Evolutionary conservation across 2,888 invertebrate genomes (phyloP).

Genomic region (Drosophila barbarae): DNA sequence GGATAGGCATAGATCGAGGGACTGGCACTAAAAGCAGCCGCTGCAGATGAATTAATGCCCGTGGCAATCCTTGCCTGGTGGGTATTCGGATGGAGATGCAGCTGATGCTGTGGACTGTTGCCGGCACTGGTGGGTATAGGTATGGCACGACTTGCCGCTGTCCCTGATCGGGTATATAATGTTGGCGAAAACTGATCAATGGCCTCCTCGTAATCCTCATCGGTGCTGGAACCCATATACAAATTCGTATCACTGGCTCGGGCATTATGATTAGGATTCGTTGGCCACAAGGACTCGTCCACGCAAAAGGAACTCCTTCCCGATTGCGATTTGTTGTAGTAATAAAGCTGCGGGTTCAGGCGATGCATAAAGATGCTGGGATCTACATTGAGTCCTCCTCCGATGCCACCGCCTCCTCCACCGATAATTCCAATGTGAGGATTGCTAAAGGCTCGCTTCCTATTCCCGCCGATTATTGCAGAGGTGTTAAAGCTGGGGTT

Average conservation of each 20-base stretch:
- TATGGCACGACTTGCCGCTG: constrained; percentile 68
- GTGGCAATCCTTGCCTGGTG: constrained; percentile 10
- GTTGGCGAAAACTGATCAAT: constrained; percentile 75
- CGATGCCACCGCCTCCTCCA: not conserved
- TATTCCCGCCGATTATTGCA: constrained; percentile 47
- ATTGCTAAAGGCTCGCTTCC: constrained; percentile 76
- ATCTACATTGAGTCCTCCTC: constrained; percentile 13
- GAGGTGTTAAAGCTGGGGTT: constrained; percentile 45
- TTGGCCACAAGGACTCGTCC: constrained; percentile 70
- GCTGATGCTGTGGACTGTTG: constrained; percentile 72
- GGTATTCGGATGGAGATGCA: constrained; percentile 1
- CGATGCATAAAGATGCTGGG: constrained; percentile 29
- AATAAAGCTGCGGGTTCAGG: constrained; percentile 60
- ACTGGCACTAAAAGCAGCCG: constrained; percentile 72
- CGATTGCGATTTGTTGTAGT: constrained; percentile 66
- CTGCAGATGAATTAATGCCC: constrained; percentile 25
- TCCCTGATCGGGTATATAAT: constrained; percentile 52
- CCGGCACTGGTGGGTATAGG: constrained; percentile 69
- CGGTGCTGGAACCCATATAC: constrained; percentile 28
- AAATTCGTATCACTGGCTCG: constrained; percentile 53
- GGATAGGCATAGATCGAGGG: constrained; percentile 64
- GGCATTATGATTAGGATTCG: constrained; percentile 54
- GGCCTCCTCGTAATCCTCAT: constrained; percentile 67
- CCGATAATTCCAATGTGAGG: constrained; percentile 62
- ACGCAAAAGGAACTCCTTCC: constrained; percentile 73